Evolutionary conservation across 2,797 vertebrate genomes (phyloP), one percentile per base, ranked within the genome.

Genomic region (Sebastes goodei): DNA sequence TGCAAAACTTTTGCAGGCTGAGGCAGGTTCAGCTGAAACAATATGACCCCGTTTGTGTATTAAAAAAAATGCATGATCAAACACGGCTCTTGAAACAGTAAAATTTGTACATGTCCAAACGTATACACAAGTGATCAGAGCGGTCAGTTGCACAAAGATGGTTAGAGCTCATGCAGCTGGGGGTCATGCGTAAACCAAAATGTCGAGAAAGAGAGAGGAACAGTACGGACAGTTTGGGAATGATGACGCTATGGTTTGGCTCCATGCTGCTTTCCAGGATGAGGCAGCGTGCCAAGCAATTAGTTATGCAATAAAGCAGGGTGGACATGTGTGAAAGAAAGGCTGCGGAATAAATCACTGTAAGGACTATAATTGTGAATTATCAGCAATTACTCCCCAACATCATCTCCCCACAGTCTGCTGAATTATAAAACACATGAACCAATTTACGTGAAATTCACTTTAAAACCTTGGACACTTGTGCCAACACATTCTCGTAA

Each of bases 21-120:
- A 81, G 10, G 64, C 82, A 61, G 78, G 68, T 74, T 92, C 87
- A 69, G 85, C 93, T 94, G 92, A 88, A 94, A 95, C 55, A 79
- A 90, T 66, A 92, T 10, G 21, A 74, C 4, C 49, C 21, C 15
- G 10, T 59, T 75, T 53, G 10, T 42, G 29, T 35, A 29, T 52
- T 29, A 68, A 23, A 61, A 32, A 57, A 56, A 53, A 53, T 49
- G 7, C 15, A 52, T 62, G 23, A 76, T 74, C 63, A 66, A 33
- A 87, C 27, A 83, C 5, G 20, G 71, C 62, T 68, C 29, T 35
- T 42, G 53, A 33, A 68, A 61, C 27, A 52, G 61, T 57, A 64
- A 38, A 68, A 66, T 23, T 71, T 20, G 27, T 55, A 59, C 72
- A 80, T 35, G 70, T 49, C 49, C 15, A 77, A 72, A 75, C 53